Evolutionary conservation across 2,113 vertebrate genomes (phyloP), one percentile per base, ranked within the genome.

Genomic region (Nanorana parkeri): DNA sequence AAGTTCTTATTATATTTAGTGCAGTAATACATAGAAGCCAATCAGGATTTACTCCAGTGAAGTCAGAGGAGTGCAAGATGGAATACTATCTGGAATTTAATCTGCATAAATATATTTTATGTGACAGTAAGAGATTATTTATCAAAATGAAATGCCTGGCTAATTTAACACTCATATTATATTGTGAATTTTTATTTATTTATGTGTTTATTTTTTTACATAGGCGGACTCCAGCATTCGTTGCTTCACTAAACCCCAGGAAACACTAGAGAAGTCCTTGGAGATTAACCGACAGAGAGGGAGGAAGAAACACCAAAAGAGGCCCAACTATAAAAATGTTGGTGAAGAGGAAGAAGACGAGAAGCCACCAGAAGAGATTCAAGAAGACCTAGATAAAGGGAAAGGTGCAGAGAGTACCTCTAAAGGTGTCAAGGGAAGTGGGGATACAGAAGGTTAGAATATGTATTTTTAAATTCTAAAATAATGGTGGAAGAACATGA

Each of bases 241-340:
- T 17, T 95, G 96, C 75, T 99, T 99, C 93, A 93, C 94, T 82
- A 99, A 99, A 82, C 98, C 98, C 19, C 87, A 92, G 0, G 98
- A 99, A 91, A 93, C 95, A 4, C 91, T 99, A 56, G 98, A 99
- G 84, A 94, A 96, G 32, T 99, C 97, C 28, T 90, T 99, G 80
- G 98, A 99, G 89, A 94, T 99, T 83, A 98, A 95, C 29, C 96
- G 96, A 78, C 96, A 98, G 36, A 95, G 95, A 7, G 97, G 97
- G 60, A 96, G 92, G 87, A 96, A 96, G 88, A 95, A 91, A 69
- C 84, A 93, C 11, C 97, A 97, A 84, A 99, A 98, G 87, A 95
- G 97, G 80, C 98, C 97, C 56, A 99, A 99, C 89, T 99, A 99
- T 87, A 99, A 99, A 91, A 99, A 99, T 28, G 92, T 99, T 82